Base-by-base conservation (phyloP, 2,888 invertebrate species). In the Campoletis raptor region DNA sequence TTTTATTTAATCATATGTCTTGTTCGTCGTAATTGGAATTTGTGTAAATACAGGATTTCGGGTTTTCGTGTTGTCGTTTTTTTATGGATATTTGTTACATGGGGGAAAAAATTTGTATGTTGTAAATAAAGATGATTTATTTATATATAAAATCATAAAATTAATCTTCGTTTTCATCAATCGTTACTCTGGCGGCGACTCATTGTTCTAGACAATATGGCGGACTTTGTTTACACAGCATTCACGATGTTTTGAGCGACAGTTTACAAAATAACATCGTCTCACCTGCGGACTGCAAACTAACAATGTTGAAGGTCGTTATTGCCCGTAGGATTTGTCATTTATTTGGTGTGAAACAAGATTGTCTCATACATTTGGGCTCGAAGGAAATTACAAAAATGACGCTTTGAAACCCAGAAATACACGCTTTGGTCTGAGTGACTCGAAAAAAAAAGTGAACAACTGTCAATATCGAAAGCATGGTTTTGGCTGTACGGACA, bases 121-220 rank as follows among this genome's bases (percentile, higher is more conserved):
- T 54, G 37, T 69, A 36, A 45, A 72, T 52, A 72, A 45, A 73
- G 24, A 57, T 30, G 0, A 57, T 57, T 57, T 57, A 57, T 57
- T 57, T 57, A 24, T 57, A 24, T 30, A 57, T 57, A 4, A 52
- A 57, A 24, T 1, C 12, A 24, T 4, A 24, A 24, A 4, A 24
- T 30, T 30, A n/a, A 24, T 57, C 1, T 10, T 15, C 4, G 9
- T 12, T 7, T 6, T 15, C 6, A 5, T 48, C 48, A 18, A 48
- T 15, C 48, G 10, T 45, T 3, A 10, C 10, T 10, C 48, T 15
- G 5, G 15, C 48, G 48, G 48, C 48, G 48, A 48, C 15, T 0
- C 15, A 15, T 0, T 48, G 48, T 48, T 15, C 15, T 18, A 3
- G 15, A 48, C 15, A 48, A 42, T 10, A 42, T 42, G 42, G 42